phyloP scores from a whole-genome alignment of 2,888 invertebrate genomes.

The Tenodera sinensis region DNA sequence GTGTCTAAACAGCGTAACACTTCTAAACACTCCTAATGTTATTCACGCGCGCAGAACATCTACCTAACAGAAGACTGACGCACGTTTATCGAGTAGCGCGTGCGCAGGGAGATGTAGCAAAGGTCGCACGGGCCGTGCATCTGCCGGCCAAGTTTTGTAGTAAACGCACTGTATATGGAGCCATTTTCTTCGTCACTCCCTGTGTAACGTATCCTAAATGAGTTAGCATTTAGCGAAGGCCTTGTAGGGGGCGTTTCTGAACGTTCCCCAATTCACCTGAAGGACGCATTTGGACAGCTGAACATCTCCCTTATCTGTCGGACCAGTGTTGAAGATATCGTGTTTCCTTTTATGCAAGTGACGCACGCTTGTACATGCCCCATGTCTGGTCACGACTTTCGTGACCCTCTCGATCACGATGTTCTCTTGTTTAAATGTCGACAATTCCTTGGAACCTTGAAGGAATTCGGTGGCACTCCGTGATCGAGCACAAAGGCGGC shows the following conservation, averaged over 20 bases:
- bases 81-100: no score
- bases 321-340: neutral
- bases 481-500: neutral
- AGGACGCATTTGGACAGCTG: neutral
- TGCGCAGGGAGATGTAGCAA: no score
- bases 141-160: no score
- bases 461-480: neutral
- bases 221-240: no score
- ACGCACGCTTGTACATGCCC: neutral
- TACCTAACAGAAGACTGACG: no score
- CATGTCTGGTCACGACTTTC: neutral
- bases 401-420: neutral
- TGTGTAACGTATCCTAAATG: no score
- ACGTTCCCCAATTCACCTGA: neutral
- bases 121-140: no score
- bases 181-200: no score
- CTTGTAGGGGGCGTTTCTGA: neutral
- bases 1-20: no score
- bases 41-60: no score
- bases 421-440: neutral
- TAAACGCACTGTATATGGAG: no score
- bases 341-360: neutral
- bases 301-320: neutral
- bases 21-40: no score
- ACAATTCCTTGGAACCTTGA: neutral